phyloP scores from a whole-genome alignment of 2,888 invertebrate genomes.

The Hoplodrina blanda region DNA sequence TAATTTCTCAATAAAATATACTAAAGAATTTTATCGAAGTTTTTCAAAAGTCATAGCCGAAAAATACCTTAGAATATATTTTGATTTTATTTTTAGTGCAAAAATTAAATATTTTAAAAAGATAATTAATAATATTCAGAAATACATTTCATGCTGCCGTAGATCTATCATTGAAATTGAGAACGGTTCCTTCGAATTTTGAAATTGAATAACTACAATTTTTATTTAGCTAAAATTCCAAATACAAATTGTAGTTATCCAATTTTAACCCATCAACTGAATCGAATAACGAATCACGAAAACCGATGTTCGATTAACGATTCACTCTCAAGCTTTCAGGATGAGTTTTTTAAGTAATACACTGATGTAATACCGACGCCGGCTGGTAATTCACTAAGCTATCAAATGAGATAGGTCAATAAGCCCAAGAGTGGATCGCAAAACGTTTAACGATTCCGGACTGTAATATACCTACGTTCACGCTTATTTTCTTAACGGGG shows the following conservation, averaged over 20 bases:
- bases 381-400: slow-evolving; percentile 60
- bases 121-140: no score
- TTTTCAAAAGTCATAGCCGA: no score
- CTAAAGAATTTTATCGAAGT: no score
- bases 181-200: no score
- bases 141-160: no score
- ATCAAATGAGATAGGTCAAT: slow-evolving; percentile 67
- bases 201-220: no score
- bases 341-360: slow-evolving; percentile 47
- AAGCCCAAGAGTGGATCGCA: slow-evolving; percentile 64
- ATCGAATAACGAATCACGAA: slow-evolving; percentile 11
- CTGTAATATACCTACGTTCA: slow-evolving; percentile 46
- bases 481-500: slow-evolving; percentile 39
- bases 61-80: no score
- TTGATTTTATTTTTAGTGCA: no score
- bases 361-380: slow-evolving; percentile 59
- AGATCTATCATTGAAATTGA: no score
- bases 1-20: no score
- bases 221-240: no score
- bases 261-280: neutral
- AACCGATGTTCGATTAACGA: slow-evolving; percentile 22
- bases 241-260: neutral
- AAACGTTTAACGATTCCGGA: slow-evolving; percentile 62
- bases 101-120: no score
- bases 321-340: slow-evolving; percentile 20